Conservation (phyloP, 2,113 vertebrate species). For the Catagonus wagneri region DNA sequence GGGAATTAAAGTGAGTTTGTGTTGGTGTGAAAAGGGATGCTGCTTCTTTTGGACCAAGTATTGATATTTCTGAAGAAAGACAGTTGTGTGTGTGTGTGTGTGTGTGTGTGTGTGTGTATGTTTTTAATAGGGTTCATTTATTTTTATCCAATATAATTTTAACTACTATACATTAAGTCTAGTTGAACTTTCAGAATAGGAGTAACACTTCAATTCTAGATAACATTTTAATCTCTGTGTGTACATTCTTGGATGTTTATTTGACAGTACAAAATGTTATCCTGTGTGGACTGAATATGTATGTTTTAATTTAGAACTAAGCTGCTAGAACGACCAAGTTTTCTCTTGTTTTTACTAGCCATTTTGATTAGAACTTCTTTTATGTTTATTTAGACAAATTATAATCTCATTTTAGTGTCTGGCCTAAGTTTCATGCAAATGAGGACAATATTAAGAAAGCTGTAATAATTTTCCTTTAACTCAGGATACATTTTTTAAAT, state of each 20-base stretch:
- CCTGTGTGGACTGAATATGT: conserved; percentile 23
- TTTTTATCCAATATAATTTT: conserved; percentile 11
- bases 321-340: conserved; percentile 25
- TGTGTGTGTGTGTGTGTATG: no score
- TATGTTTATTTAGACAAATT: conserved; percentile 50
- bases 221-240: conserved; percentile 50
- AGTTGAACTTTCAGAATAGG: background rate
- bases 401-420: conserved; percentile 15
- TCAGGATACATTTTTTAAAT: conserved; percentile 12
- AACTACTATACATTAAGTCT: background rate
- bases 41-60: background rate
- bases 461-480: conserved; percentile 41
- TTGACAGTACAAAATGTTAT: conserved; percentile 42
- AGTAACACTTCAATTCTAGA: background rate
- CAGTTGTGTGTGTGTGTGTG: background rate
- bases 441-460: conserved; percentile 42
- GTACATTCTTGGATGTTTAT: conserved; percentile 51
- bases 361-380: conserved; percentile 63
- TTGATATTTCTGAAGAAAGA: conserved; percentile 46
- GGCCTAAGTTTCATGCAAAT: conserved; percentile 40
- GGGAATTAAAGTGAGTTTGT: conserved; percentile 29
- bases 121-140: conserved; percentile 6
- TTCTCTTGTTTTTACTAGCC: conserved; percentile 60
- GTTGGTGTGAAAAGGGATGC: background rate
- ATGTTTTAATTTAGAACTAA: conserved; percentile 64